Base-by-base conservation (phyloP, 2,797 vertebrate species). In the Aldrovandia affinis region DNA sequence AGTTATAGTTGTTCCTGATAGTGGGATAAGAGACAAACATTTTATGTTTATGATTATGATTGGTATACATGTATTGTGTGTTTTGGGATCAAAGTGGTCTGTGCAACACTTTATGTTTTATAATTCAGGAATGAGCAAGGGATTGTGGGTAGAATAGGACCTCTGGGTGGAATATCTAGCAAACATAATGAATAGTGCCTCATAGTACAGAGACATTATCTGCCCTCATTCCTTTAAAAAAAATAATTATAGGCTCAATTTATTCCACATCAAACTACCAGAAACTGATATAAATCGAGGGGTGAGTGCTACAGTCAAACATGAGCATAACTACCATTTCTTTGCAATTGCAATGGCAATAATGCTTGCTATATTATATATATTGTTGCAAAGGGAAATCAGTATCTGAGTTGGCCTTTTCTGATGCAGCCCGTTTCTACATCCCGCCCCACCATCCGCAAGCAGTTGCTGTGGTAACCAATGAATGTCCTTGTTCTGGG, bases 301-400 rank as follows among this genome's bases (percentile, higher is more conserved):
- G 59, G 33, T 84, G 54, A 88, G 82, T 68, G 82, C 86, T 86
- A 33, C 78, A 61, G 88, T 85, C 85, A 84, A 85, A 80, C 82
- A 83, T 83, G 42, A 86, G 87, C 65, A 86, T 85, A 81, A 89
- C 78, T 18, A 44, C 70, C 70, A 22, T 22, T 75, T 25, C 33
- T 87, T 86, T 84, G 70, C 85, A 83, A 88, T 86, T 81, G 89
- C 85, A 88, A 78, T 33, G 36, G 84, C 14, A 83, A 89, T 84
- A 84, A 75, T 33, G 18, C 81, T 18, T 86, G 81, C 90, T 93
- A 91, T 88, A 92, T 82, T 68, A 82, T 82, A 61, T 81, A 85
- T 86, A 86, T 88, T 84, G 87, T 30, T 28, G n/a, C n/a, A 87
- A 89, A 84, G 86, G 86, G 87, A 86, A 89, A 91, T 91, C 86